Percentiles rank a stretch among this genome's conserved stretches.
phyloP scores from a whole-genome alignment of 1,140 invertebrate genomes.

The Papilio polytes region DNA sequence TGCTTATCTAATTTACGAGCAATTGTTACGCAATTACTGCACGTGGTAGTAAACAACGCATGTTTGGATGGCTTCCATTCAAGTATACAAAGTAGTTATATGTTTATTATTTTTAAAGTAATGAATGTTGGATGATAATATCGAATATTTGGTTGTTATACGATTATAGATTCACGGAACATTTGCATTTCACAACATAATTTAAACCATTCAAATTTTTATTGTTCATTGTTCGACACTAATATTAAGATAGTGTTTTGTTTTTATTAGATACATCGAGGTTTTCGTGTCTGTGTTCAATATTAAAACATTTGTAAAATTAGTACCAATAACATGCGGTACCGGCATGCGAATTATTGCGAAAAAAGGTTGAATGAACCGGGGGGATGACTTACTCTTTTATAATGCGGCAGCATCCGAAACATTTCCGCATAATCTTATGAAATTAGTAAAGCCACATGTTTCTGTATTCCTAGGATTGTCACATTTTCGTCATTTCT shows the following conservation, averaged over 20 bases:
- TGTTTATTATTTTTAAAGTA: not conserved
- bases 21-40: conserved; percentile 39
- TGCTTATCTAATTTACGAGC: conserved; percentile 14
- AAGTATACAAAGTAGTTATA: not conserved
- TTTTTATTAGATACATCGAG: not conserved
- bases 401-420: conserved; percentile 35
- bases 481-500: not conserved
- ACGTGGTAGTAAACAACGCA: conserved; percentile 22
- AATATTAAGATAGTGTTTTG: not conserved
- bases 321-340: not conserved
- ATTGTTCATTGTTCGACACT: not conserved
- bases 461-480: not conserved
- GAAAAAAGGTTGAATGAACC: conserved; percentile 48
- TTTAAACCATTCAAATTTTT: not conserved
- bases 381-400: conserved; percentile 18
- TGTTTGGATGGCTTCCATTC: not conserved
- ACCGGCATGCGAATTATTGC: conserved; percentile 12
- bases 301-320: not conserved
- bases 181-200: not conserved
- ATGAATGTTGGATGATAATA: not conserved
- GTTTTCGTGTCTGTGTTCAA: not conserved
- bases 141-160: not conserved
- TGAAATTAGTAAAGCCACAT: conserved; percentile 13
- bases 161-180: not conserved
- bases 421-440: conserved; percentile 40